Conservation (phyloP, 2,888 invertebrate genomes). For the Drosophila kanekoi region DNA sequence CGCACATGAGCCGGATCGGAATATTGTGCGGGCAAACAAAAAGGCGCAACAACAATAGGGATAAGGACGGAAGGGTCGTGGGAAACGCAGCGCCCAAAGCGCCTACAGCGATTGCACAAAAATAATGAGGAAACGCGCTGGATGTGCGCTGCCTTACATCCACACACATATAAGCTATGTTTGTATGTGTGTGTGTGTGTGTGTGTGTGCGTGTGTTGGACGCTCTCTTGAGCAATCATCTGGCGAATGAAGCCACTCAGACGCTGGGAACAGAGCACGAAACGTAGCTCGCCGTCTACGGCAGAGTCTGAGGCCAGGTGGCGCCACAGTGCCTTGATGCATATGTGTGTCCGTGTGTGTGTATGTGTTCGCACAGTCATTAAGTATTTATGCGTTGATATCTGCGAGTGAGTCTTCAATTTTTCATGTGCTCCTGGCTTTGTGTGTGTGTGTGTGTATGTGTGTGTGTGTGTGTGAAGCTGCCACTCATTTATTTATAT, state of each 20-base stretch:
- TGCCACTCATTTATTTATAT: conserved; percentile 68
- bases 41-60: conserved; percentile 54
- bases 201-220: conserved; percentile 28
- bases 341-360: conserved; percentile 16
- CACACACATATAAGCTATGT: not conserved
- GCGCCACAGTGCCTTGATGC: conserved; percentile 28
- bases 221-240: conserved; percentile 73
- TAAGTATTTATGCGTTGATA: conserved; percentile 78
- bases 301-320: conserved; percentile 36
- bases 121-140: conserved; percentile 78
- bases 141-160: conserved; percentile 51
- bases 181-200: not conserved
- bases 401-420: conserved; percentile 72
- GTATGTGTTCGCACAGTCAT: conserved; percentile 56
- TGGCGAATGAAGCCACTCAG: conserved; percentile 80
- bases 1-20: conserved; percentile 44
- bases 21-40: conserved; percentile 61
- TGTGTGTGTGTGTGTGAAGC: conserved; percentile 21
- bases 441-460: conserved; percentile 13
- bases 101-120: conserved; percentile 79
- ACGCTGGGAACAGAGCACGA: conserved; percentile 42
- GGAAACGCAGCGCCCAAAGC: conserved; percentile 53
- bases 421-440: conserved; percentile 48
- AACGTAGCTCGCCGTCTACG: conserved; percentile 35
- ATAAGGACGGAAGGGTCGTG: conserved; percentile 43